These are phyloP conservation scores for Carapus acus DNA, from an alignment of 2,797 vertebrate genomes.

Conservation along the genomic window DNA sequence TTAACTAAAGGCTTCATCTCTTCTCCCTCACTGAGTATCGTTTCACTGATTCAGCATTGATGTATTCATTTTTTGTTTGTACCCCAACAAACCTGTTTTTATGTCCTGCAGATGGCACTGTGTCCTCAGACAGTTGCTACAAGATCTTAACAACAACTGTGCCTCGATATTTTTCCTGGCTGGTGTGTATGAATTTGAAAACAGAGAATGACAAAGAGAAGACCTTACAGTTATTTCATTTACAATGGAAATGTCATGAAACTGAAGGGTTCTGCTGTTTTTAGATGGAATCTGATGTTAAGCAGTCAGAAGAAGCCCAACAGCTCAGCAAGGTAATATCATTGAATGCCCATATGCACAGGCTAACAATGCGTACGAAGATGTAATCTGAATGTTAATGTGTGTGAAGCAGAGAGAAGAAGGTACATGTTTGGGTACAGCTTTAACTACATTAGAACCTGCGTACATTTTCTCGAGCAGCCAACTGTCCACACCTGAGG, in stretches of 20 bases:
- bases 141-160: constrained; percentile 82
- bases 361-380: neutral
- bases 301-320: constrained; percentile 83
- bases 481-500: constrained; percentile 76
- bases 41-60: constrained; percentile 24
- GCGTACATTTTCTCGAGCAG: constrained; percentile 78
- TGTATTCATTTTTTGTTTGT: neutral
- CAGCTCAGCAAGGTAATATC: constrained; percentile 69
- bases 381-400: constrained; percentile 8
- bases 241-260: too few species aligned
- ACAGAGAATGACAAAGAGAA: neutral
- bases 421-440: constrained; percentile 80
- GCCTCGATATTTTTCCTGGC: constrained; percentile 87
- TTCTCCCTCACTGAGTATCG: constrained; percentile 13
- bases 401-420: constrained; percentile 69
- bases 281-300: constrained; percentile 88
- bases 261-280: constrained; percentile 4
- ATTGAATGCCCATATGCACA: neutral
- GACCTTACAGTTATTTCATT: too few species aligned
- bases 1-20: neutral
- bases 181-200: constrained; percentile 71
- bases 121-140: constrained; percentile 82
- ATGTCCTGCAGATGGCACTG: constrained; percentile 84
- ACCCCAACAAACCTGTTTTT: constrained; percentile 16
- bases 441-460: constrained; percentile 77